phyloP scores from a whole-genome alignment of 2,113 vertebrate genomes.

The Pluvialis apricaria region DNA sequence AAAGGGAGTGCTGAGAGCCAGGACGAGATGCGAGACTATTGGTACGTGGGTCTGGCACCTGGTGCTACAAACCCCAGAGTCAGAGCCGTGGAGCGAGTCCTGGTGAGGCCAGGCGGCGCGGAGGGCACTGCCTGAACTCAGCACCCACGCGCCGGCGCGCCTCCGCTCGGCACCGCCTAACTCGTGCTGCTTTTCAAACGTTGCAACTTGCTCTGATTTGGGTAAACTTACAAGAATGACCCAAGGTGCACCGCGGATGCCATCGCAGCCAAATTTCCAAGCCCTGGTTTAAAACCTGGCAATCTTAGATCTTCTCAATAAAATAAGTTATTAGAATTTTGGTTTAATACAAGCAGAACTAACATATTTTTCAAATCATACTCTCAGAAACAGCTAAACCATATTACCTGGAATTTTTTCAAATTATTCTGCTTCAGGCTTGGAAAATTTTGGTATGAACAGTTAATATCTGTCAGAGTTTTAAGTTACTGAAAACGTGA shows the following conservation, averaged over 20 bases:
- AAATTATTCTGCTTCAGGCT: not conserved
- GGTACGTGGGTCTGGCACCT: not conserved
- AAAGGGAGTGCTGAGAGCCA: not conserved
- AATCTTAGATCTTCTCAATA: not conserved
- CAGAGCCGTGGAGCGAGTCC: not conserved
- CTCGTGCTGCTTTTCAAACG: not conserved
- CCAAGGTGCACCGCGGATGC: not conserved
- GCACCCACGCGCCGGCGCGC: rapidly evolving
- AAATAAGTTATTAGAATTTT: not conserved
- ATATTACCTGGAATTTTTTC: not conserved
- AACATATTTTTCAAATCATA: not conserved
- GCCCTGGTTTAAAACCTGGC: not conserved
- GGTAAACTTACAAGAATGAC: not conserved
- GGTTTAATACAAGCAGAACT: not conserved
- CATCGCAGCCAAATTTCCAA: not conserved
- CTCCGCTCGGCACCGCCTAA: not conserved
- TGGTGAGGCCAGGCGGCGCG: rapidly evolving
- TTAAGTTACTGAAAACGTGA: not conserved
- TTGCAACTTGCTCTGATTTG: not conserved
- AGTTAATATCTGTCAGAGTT: not conserved
- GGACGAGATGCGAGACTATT: rapidly evolving
- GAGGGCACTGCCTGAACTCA: not conserved
- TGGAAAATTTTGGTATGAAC: not conserved
- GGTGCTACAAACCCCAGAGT: not conserved
- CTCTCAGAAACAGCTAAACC: not conserved